A percentile compares a stretch with the other conserved stretches of the same genome.
Conservation (phyloP, 92 coral and sea anemone species). For the Micromussa lordhowensis region DNA sequence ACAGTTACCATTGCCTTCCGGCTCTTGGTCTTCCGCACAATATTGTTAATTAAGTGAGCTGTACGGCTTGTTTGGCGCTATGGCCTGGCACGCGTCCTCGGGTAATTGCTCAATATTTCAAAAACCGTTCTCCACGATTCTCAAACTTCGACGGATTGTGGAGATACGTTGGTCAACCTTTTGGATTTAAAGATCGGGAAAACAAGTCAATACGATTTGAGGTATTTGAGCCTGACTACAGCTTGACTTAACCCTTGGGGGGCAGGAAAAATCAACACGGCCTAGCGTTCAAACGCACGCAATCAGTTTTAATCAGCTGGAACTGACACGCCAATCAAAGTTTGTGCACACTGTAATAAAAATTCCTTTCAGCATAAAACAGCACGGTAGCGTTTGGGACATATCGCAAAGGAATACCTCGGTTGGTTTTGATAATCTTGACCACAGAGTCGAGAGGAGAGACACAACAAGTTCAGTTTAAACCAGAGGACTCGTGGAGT, state of each 20-base stretch:
- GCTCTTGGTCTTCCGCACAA: slow-evolving; percentile 30
- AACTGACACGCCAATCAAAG: slow-evolving; percentile 14
- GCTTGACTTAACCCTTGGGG: slow-evolving; percentile 48
- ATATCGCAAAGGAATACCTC: not conserved
- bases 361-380: slow-evolving; percentile 16
- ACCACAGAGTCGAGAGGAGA: not conserved
- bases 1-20: slow-evolving; percentile 54
- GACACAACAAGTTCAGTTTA: not conserved
- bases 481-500: not conserved
- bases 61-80: not conserved
- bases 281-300: slow-evolving; percentile 29
- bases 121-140: not conserved
- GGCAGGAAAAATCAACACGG: slow-evolving; percentile 47
- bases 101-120: not conserved
- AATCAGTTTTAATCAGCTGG: slow-evolving; percentile 30
- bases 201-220: slow-evolving; percentile 32
- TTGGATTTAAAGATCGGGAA: slow-evolving; percentile 17
- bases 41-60: slow-evolving; percentile 45
- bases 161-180: slow-evolving; percentile 13
- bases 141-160: slow-evolving; percentile 14
- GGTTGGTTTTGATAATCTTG: not conserved
- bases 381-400: not conserved
- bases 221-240: slow-evolving; percentile 16
- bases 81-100: not conserved
- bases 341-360: not conserved